These are phyloP conservation scores for Temnothorax nylanderi DNA, from an alignment of 1,140 invertebrate genomes.

Conservation along the genomic window DNA sequence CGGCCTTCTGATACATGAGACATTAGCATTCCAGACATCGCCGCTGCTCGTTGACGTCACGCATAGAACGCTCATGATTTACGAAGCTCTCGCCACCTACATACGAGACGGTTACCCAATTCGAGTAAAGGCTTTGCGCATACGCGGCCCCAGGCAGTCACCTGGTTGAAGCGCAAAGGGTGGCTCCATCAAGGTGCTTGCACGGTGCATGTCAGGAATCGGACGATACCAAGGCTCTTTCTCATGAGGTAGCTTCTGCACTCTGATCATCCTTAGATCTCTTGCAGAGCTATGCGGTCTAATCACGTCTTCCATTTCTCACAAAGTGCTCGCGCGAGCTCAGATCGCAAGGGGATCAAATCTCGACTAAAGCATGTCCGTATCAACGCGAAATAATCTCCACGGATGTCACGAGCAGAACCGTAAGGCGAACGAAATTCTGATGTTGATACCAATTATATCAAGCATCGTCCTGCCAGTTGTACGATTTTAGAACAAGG, in stretches of 20 bases:
- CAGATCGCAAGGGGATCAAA: constrained; percentile 22
- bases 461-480: background rate
- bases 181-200: constrained; percentile 31
- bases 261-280: background rate
- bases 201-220: constrained; percentile 20
- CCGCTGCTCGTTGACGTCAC: constrained; percentile 33
- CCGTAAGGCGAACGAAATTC: background rate
- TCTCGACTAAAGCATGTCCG: background rate
- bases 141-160: constrained; percentile 47
- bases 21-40: constrained; percentile 33
- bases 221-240: constrained; percentile 35
- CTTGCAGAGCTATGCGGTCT: background rate
- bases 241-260: background rate
- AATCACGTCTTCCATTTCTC: background rate
- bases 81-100: constrained; percentile 30
- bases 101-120: constrained; percentile 47
- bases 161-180: constrained; percentile 24
- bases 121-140: constrained; percentile 44
- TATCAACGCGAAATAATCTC: background rate
- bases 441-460: background rate
- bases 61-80: constrained; percentile 41
- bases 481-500: background rate
- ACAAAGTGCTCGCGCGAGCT: background rate
- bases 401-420: background rate
- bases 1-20: background rate